Evolutionary conservation across 2,888 invertebrate genomes (phyloP), one percentile per base, ranked within the genome.

Genomic region (Caenorhabditis becei): DNA sequence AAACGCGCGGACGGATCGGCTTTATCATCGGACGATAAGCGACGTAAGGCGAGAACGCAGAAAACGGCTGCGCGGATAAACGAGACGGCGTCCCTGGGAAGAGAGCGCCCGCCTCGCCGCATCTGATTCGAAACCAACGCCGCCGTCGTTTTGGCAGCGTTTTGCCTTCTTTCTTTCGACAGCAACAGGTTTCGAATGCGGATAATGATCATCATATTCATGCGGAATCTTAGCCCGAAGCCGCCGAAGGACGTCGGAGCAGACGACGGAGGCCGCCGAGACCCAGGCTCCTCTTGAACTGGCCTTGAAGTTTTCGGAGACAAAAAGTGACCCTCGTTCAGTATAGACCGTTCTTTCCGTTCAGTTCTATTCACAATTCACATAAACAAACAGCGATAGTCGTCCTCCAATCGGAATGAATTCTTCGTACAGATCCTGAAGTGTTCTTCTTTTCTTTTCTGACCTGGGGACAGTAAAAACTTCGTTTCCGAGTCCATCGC

Each of bases 161-260:
- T 63, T 65, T 65, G 72, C 72, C 63, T 72, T 63, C 47, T 16
- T 24, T 65, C 37, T 18, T 26, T 56, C 56, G 54, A 62, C 69
- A 61, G 62, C 66, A 74, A 74, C 74, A 66, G 74, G 74, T 74
- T 74, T 66, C 63, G 28, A 35, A 63, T 54, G 72, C 23, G 65
- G 66, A 74, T 74, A 66, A 66, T 74, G 74, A 74, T 74, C 74
- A 74, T 35, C 65, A 74, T 74, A 74, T 74, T 72, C 63, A 41
- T 58, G 58, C 53, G 47, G 26, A 59, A 65, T 72, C 72, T 32
- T 3, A 65, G 28, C 18, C n/a, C 49, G 63, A 49, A 20, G 37
- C 7, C 26, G 61, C 35, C 11, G 61, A 61, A 37, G 24, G 18
- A 8, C 32, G 66, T 32, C 28, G 41, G 32, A 41, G 47, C 20